Percentiles rank a stretch among this genome's conserved stretches.
phyloP scores from a whole-genome alignment of 2,888 invertebrate genomes.

The Julus scandinavius region DNA sequence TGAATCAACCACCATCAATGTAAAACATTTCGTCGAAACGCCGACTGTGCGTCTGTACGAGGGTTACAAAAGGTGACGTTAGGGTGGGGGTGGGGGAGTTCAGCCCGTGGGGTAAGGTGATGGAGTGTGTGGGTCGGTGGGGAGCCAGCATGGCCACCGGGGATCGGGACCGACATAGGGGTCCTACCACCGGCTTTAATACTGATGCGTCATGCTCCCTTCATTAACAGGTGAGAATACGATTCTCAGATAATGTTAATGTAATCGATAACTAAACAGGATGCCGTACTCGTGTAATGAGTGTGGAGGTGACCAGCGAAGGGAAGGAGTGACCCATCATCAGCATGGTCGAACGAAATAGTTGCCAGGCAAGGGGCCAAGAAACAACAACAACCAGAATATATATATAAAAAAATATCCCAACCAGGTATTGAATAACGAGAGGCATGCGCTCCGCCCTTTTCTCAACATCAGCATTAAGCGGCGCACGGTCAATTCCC shows the following conservation, averaged over 20 bases:
- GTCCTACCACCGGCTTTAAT: background rate
- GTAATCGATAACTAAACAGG: constrained; percentile 48
- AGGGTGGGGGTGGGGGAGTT: background rate
- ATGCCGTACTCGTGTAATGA: constrained; percentile 43
- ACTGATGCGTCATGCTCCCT: constrained; percentile 32
- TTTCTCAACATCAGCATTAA: background rate
- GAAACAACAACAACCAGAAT: background rate
- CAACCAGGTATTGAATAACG: background rate
- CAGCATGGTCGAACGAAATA: background rate
- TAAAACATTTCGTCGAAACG: background rate
- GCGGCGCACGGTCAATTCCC: background rate
- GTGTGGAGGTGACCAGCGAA: background rate
- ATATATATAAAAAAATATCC: background rate
- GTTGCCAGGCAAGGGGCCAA: background rate
- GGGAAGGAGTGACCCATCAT: background rate
- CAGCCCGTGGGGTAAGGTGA: background rate
- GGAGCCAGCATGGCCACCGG: background rate
- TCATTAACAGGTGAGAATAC: constrained; percentile 44
- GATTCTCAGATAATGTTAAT: constrained; percentile 31
- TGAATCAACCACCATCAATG: background rate
- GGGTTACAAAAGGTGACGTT: background rate
- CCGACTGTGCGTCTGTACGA: background rate
- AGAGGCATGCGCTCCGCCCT: background rate
- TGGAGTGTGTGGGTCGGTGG: background rate
- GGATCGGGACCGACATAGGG: background rate